Evolutionary conservation across 2,797 vertebrate species (phyloP).

Genomic region (Sebastes nivosus): DNA sequence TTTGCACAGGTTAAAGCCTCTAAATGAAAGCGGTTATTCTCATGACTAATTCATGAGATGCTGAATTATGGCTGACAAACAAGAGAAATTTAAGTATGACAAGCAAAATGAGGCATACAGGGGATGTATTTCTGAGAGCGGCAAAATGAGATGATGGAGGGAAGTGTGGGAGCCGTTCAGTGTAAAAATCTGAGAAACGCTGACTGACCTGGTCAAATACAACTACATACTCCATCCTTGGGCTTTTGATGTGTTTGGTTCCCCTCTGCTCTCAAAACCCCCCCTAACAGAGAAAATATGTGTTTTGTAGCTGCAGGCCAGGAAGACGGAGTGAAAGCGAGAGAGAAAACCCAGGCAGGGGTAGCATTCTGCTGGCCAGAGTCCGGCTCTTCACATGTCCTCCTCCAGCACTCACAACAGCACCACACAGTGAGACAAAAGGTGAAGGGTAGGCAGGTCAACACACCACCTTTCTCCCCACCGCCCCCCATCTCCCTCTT

Average conservation of each 20-base stretch:
- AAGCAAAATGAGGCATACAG: slow-evolving; percentile 46
- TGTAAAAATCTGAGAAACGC: slow-evolving; percentile 34
- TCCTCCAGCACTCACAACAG: slow-evolving; percentile 65
- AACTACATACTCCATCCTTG: slow-evolving; percentile 34
- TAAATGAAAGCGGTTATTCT: slow-evolving; percentile 66
- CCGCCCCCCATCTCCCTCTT: slow-evolving; percentile 43
- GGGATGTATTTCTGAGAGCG: slow-evolving; percentile 12
- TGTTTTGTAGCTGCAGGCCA: slow-evolving; percentile 74
- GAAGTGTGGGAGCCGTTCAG: slow-evolving; percentile 5
- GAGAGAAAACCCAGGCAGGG: slow-evolving; percentile 67
- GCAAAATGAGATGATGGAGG: slow-evolving; percentile 27
- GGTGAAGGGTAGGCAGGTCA: slow-evolving; percentile 79
- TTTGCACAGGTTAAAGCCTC: slow-evolving; percentile 60
- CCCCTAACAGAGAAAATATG: slow-evolving; percentile 54
- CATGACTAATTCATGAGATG: slow-evolving; percentile 65
- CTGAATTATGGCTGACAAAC: slow-evolving; percentile 64
- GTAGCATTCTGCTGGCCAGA: slow-evolving; percentile 64
- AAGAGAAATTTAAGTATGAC: slow-evolving; percentile 53
- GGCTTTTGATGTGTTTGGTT: slow-evolving; percentile 48
- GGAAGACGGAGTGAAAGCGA: slow-evolving; percentile 53
- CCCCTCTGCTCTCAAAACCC: slow-evolving; percentile 15
- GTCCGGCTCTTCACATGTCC: slow-evolving; percentile 62
- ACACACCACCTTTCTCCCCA: background rate
- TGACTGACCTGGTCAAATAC: slow-evolving; percentile 57
- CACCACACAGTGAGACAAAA: slow-evolving; percentile 73